A percentile compares a stretch with the other conserved stretches of the same genome.
Conservation (phyloP, 2,888 invertebrate species). For the Drosophila antonietae region DNA sequence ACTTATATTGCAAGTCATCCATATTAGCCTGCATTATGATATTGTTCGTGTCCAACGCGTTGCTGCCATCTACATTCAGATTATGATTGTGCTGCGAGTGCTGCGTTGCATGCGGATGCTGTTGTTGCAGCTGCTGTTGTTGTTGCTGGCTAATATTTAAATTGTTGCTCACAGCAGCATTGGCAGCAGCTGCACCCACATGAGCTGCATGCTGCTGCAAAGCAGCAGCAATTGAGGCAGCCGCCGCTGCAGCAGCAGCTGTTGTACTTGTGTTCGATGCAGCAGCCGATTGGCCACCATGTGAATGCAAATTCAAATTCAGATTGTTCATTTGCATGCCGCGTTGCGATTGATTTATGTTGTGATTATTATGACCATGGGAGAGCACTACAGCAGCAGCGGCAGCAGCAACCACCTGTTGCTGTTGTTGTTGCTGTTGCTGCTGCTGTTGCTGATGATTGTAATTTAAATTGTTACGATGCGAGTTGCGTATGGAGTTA, state of each 20-base stretch:
- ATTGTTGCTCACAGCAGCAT: conserved; percentile 62
- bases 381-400: conserved; percentile 82
- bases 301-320: conserved; percentile 78
- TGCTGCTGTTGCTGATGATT: conserved; percentile 79
- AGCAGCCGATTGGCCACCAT: conserved; percentile 74
- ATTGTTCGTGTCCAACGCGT: conserved; percentile 84
- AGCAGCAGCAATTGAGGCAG: conserved; percentile 62
- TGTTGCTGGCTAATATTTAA: conserved; percentile 66
- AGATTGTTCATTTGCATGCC: conserved; percentile 82
- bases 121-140: conserved; percentile 47
- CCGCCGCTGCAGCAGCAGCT: conserved; percentile 69
- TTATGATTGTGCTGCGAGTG: conserved; percentile 71
- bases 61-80: conserved; percentile 68
- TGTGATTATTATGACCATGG: conserved; percentile 42
- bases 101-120: conserved; percentile 43
- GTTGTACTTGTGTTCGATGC: conserved; percentile 81
- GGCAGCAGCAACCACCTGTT: conserved; percentile 76
- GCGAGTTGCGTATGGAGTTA: conserved; percentile 82
- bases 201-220: conserved; percentile 61
- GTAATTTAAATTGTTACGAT: conserved; percentile 82
- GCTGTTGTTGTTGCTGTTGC: conserved; percentile 71
- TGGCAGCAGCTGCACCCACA: conserved; percentile 58
- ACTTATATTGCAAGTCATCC: conserved; percentile 83
- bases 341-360: conserved; percentile 70
- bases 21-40: conserved; percentile 83